These are phyloP conservation scores for Trissoscelio sp. DNA, from an alignment of 2,888 invertebrate species.

Conservation along the genomic window DNA sequence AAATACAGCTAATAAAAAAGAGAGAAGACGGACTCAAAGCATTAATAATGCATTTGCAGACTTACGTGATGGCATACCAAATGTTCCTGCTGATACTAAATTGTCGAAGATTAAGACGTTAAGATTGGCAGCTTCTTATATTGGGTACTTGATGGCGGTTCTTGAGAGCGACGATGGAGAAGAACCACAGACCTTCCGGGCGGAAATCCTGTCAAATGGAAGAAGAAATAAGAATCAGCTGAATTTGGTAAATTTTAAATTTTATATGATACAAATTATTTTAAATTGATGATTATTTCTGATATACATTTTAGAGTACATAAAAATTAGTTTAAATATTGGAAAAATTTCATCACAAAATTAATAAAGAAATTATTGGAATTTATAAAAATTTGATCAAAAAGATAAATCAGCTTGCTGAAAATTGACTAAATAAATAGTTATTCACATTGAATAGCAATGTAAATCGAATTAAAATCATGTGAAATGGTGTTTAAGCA, in stretches of 20 bases:
- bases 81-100: conserved; percentile 98
- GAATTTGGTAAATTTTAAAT: conserved; percentile 61
- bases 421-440: conserved; percentile 26
- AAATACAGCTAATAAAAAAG: conserved; percentile 97
- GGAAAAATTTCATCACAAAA: too few relatives aligned
- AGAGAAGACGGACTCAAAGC: conserved; percentile 94
- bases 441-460: conserved; percentile 30
- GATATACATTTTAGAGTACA: too few relatives aligned
- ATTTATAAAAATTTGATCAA: too few relatives aligned
- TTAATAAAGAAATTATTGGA: too few relatives aligned
- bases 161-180: conserved; percentile 92
- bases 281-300: too few relatives aligned
- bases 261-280: not conserved
- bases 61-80: conserved; percentile 96
- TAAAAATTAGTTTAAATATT: too few relatives aligned
- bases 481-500: conserved; percentile 43
- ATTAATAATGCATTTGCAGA: conserved; percentile 98
- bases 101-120: conserved; percentile 98
- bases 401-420: too few relatives aligned
- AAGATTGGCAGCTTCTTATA: conserved; percentile 95
- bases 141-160: conserved; percentile 95
- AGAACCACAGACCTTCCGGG: conserved; percentile 93
- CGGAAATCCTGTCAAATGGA: conserved; percentile 87
- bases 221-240: conserved; percentile 78
- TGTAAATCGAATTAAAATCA: conserved; percentile 48